Base-by-base conservation (phyloP, 2,797 vertebrate genomes). In the Pristis pectinata region DNA sequence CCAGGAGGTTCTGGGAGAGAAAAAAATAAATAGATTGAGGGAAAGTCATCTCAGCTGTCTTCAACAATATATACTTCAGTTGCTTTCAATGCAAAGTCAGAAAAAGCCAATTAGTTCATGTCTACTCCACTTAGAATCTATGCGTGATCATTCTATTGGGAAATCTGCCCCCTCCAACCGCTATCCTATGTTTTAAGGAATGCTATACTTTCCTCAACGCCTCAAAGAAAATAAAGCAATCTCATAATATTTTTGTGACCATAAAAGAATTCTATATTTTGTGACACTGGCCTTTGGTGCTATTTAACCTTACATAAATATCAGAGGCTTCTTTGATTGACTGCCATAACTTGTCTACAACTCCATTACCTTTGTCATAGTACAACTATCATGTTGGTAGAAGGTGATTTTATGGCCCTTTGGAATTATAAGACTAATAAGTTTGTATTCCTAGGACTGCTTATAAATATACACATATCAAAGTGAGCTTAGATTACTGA, bases 1-100 rank as follows among this genome's bases (percentile, higher is more conserved):
- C 98, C 98, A 0, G 99, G 99, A 0, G 98, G 98, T 95, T 99
- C 99, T 99, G 96, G 0, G 93, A 56, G 64, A 74, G 44, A 95
- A 0, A 95, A 95, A 95, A n/a, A 13, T 41, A 93, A 15, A 94
- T 13, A 30, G 10, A 53, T 72, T 93, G 61, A 93, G 19, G 9
- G 22, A 10, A 44, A 24, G 67, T 72, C 41, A 30, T 49, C 27
- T 27, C 72, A 56, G 44, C 44, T 27, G 1, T 49, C 49, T 74
- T 4, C 92, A 93, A 1, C 44, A 4, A 67, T 2, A 91, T 37
- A 91, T 9, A 91, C 19, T 37, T 91, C n/a, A 94, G 10, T 22
- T 53, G 30, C 2, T 34, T 49, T 53, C 92, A 34, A 13, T 76
- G 49, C 72, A 91, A 67, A 91, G n/a, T 6, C n/a, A 41, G 83